Evolutionary conservation across 2,113 vertebrate species (phyloP), one percentile per base, ranked within the genome.

Genomic region (human (Homo sapiens)): DNA sequence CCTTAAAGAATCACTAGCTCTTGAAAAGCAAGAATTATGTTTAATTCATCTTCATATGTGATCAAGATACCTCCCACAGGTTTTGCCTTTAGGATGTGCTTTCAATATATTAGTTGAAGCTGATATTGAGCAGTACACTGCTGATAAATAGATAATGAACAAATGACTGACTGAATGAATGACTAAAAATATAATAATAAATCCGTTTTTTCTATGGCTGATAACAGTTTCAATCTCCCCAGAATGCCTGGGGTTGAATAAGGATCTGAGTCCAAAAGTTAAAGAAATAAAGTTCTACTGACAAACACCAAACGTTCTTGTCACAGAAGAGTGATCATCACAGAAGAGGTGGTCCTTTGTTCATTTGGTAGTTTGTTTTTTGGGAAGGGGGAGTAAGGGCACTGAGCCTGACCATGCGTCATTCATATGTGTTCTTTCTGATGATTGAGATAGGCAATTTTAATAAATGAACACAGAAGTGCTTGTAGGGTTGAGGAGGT

Each of bases 1-100:
- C 22, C 23, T 86, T 79, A 66, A 76, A 93, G 32, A 13, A 57
- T 32, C 35, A 82, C 72, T 78, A 50, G 30, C 22, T 93, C n/a
- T 73, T 90, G 18, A 82, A 92, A 83, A 30, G 40, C 10, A 93
- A 85, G 40, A 85, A 72, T 55, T 50, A 81, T 73, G 10, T 43
- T 85, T 93, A n/a, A 52, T 61, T 94, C 27, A 73, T 52, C 35
- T 79, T 96, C 3, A 7, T 68, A 32, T 48, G 4, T 32, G n/a
- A 57, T 78, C 13, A 66, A 91, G 66, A 14, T 50, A 64, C 14
- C 9, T 59, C 72, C 32, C 64, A 64, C 6, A 30, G 55, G 22
- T 18, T 35, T 55, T n/a, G 4, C 17, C 48, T 32, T 55, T 40
- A 40, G 30, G 20, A 35, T 78, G 35, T 55, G 17, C 40, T 50